Conservation (phyloP, 2,888 invertebrate genomes). For the Leucophenga montana region DNA sequence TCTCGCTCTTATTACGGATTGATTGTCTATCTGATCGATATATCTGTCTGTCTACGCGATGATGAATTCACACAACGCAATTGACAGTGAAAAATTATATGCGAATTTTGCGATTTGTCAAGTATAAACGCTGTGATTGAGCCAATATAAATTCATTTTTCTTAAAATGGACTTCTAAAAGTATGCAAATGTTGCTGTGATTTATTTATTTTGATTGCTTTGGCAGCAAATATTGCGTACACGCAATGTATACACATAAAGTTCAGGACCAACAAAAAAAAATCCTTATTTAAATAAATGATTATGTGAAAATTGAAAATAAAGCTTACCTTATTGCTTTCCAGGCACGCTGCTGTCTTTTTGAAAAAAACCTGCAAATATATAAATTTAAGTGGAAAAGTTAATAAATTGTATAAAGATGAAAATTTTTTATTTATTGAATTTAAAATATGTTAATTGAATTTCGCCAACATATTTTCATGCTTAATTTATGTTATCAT, state of each 20-base stretch:
- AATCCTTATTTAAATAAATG: slow-evolving; percentile 2
- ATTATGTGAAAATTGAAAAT: slow-evolving; percentile 5
- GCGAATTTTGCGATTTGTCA: background rate
- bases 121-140: background rate
- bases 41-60: background rate
- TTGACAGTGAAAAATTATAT: slow-evolving; percentile 57
- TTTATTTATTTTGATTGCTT: slow-evolving; percentile 12
- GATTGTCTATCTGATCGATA: background rate
- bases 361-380: background rate
- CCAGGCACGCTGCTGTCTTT: background rate
- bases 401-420: no score
- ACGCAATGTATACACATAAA: background rate
- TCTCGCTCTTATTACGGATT: slow-evolving; percentile 3
- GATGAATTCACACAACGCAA: slow-evolving; percentile 26
- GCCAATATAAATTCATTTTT: background rate
- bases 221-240: background rate
- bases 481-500: background rate
- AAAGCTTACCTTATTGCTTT: slow-evolving; percentile 17
- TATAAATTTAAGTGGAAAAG: no score
- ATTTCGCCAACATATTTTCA: no score
- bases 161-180: background rate
- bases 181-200: slow-evolving; percentile 2
- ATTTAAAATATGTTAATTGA: no score
- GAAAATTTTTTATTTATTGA: no score
- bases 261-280: background rate